Conservation (phyloP, 2,113 vertebrate genomes). For the Perca flavescens region DNA sequence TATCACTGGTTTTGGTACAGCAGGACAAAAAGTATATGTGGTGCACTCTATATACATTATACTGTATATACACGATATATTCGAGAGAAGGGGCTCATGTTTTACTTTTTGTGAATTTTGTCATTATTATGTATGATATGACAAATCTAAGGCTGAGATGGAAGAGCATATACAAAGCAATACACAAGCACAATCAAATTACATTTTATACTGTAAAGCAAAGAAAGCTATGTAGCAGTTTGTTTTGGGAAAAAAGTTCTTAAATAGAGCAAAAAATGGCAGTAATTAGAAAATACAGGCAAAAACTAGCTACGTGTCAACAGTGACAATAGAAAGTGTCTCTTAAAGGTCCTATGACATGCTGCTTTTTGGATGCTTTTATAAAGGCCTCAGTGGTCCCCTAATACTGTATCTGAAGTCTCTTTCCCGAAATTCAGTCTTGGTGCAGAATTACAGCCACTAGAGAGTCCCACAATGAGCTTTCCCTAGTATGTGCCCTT, state of each 20-base stretch:
- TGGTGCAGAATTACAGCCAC: no score
- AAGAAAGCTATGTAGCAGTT: neutral
- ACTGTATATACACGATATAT: neutral
- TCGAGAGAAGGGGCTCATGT: neutral
- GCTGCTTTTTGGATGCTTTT: no score
- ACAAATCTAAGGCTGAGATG: neutral
- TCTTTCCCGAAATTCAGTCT: no score
- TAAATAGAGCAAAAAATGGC: conserved; percentile 19
- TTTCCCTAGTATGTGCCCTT: no score
- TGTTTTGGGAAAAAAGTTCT: neutral
- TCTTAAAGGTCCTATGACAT: conserved; percentile 14
- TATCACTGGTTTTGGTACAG: conserved; percentile 33
- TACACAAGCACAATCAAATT: conserved; percentile 6
- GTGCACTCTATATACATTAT: neutral
- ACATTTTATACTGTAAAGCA: neutral
- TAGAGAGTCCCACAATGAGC: no score
- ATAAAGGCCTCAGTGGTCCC: no score
- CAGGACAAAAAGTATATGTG: conserved; percentile 23
- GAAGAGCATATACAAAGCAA: neutral
- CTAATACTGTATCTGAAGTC: no score
- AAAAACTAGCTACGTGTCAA: conserved; percentile 32
- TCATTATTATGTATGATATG: conserved; percentile 16
- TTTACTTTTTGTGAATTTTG: neutral
- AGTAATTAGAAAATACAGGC: conserved; percentile 35
- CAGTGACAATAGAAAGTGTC: conserved; percentile 40